phyloP scores from a whole-genome alignment of 1,140 invertebrate genomes.

The Portunus trituberculatus region DNA sequence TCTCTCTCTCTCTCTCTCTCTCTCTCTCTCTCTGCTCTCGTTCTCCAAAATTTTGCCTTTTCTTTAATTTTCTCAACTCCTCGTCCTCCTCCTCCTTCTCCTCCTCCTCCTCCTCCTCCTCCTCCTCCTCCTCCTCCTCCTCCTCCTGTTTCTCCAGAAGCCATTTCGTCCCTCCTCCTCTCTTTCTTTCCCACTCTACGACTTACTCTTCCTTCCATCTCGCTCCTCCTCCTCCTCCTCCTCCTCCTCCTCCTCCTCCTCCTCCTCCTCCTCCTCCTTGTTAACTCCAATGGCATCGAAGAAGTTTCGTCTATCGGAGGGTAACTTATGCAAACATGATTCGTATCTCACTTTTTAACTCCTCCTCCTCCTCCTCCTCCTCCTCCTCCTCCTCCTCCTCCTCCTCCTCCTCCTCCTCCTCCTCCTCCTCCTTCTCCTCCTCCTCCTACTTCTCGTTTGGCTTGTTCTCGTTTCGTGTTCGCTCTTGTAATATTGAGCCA shows the following conservation, averaged over 20 bases:
- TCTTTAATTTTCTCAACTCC: too few relatives aligned
- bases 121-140: too few relatives aligned
- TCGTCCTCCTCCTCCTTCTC: too few relatives aligned
- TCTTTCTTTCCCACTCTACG: too few relatives aligned
- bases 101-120: too few relatives aligned
- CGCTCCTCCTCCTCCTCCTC: background rate
- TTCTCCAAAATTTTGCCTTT: too few relatives aligned
- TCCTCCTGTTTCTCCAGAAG: background rate
- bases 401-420: too few relatives aligned
- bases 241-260: conserved; percentile 16
- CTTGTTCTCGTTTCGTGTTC: background rate
- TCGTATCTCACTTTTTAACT: background rate
- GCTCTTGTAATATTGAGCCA: background rate
- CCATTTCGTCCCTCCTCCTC: background rate
- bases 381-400: background rate
- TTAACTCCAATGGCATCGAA: background rate
- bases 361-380: background rate
- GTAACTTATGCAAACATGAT: conserved; percentile 23
- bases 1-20: too few relatives aligned
- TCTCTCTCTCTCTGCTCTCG: too few relatives aligned
- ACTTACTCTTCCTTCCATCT: background rate
- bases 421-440: background rate
- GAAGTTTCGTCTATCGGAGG: background rate
- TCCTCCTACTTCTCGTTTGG: background rate
- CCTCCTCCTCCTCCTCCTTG: conserved; percentile 16